Base-by-base conservation (phyloP, 1,140 invertebrate genomes). In the Zaprionus tsacasi region DNA sequence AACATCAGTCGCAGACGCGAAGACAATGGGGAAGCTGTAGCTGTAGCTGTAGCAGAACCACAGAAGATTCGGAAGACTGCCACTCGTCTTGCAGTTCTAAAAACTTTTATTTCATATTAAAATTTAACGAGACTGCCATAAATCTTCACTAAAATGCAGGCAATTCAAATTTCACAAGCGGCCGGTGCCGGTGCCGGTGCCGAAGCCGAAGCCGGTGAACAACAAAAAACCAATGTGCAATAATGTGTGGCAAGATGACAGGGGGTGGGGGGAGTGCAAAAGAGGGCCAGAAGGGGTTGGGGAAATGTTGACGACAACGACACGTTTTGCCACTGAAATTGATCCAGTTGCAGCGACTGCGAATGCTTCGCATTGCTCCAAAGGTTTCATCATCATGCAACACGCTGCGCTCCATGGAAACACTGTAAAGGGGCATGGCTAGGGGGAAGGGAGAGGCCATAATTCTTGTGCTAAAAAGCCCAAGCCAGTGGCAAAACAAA, bases 81-180 rank as follows among this genome's bases (percentile, higher is more conserved):
- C 21, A 6, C 17, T 50, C 17, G 45, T 63, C 71, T 78, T 81
- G 64, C 67, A 76, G 81, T 78, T 81, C 78, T 78, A 81, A 87
- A 86, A 87, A 87, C 69, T 85, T 91, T 90, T 91, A 91, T 91
- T 82, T 80, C 79, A 91, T 91, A 91, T 91, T 88, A 91, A 91
- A 88, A 91, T 91, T 91, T 91, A 91, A 91, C 88, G 88, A 91
- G 81, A 40, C 81, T 82, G 82, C 88, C 88, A 91, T 91, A 91
- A 91, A 91, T 91, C 88, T 91, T 91, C 54, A 76, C 76, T 81
- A 79, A 88, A 91, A 91, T 88, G 76, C 88, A 91, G 83, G 81
- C 88, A 91, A 88, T 91, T 91, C 88, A 91, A 91, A 91, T 83
- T 79, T 87, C 63, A 74, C 69, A 81, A 86, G 70, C 52, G 50